These are phyloP conservation scores for Conomelus anceps DNA, from an alignment of 2,888 invertebrate species.

Conservation along the genomic window DNA sequence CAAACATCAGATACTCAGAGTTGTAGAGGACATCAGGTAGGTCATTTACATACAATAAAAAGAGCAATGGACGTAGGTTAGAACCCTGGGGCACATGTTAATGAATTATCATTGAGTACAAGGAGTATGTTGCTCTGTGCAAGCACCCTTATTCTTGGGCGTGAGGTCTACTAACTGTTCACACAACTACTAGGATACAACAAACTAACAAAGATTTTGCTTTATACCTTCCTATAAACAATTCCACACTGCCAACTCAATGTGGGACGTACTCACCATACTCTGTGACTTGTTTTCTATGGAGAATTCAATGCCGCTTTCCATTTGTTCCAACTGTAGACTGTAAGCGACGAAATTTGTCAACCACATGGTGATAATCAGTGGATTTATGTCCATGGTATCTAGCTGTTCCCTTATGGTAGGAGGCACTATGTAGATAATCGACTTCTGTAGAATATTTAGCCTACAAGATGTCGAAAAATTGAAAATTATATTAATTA, in stretches of 20 bases:
- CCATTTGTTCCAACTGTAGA: neutral
- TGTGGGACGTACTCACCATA: neutral
- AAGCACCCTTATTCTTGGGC: too few species aligned
- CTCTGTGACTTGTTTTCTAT: neutral
- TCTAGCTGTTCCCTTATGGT: neutral
- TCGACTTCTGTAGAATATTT: conserved; percentile 15
- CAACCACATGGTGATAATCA: conserved; percentile 5
- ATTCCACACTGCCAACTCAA: neutral
- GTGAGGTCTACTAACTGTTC: too few species aligned
- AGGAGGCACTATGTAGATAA: neutral
- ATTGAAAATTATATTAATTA: neutral
- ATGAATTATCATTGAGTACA: too few species aligned
- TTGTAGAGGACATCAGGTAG: too few species aligned
- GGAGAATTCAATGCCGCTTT: neutral
- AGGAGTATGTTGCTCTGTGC: too few species aligned
- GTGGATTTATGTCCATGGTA: conserved; percentile 10
- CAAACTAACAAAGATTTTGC: too few species aligned
- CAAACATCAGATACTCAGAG: too few species aligned
- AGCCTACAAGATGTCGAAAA: neutral
- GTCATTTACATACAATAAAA: too few species aligned
- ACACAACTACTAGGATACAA: too few species aligned
- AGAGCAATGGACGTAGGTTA: too few species aligned
- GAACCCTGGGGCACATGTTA: too few species aligned
- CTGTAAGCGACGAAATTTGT: neutral
- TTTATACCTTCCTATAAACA: neutral